A percentile compares a stretch with the other conserved stretches of the same genome.
These are phyloP conservation scores for Cataglyphis altisquamis DNA, from an alignment of 2,888 invertebrate genomes.

Conservation along the genomic window DNA sequence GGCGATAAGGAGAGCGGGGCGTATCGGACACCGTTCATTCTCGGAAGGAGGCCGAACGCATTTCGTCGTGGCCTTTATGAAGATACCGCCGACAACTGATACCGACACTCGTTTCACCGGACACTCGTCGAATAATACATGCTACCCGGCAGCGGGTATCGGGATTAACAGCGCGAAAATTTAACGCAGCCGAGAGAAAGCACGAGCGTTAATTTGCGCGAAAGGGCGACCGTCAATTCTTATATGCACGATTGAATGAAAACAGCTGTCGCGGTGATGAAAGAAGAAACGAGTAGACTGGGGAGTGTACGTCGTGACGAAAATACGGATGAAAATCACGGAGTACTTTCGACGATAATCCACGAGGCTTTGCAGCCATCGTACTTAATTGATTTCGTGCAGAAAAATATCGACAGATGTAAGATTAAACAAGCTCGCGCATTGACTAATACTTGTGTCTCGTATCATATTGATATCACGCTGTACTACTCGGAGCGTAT, in stretches of 20 bases:
- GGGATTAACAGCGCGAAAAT: constrained; percentile 48
- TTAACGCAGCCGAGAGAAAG: constrained; percentile 26
- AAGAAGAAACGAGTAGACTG: constrained; percentile 5
- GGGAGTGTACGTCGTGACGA: background rate
- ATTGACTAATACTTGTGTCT: constrained; percentile 60
- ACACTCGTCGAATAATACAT: constrained; percentile 18
- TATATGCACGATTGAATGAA: background rate
- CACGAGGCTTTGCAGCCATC: background rate
- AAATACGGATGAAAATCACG: background rate
- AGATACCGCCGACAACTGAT: constrained; percentile 22
- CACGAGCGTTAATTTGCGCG: constrained; percentile 24
- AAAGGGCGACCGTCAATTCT: constrained; percentile 9
- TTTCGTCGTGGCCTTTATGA: constrained; percentile 24
- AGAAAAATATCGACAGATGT: constrained; percentile 39
- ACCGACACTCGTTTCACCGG: background rate
- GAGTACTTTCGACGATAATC: background rate
- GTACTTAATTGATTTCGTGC: constrained; percentile 1
- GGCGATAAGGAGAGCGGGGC: constrained; percentile 32
- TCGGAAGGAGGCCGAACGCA: constrained; percentile 9
- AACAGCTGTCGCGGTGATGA: constrained; percentile 27
- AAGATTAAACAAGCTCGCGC: constrained; percentile 63
- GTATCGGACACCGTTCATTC: constrained; percentile 44
- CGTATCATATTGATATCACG: constrained; percentile 64
- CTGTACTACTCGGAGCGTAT: background rate
- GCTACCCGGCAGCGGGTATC: background rate